Percentiles rank a stretch among this genome's conserved stretches.
These are phyloP conservation scores for Caenorhabditis virilis DNA, from an alignment of 2,888 invertebrate species.

Conservation along the genomic window DNA sequence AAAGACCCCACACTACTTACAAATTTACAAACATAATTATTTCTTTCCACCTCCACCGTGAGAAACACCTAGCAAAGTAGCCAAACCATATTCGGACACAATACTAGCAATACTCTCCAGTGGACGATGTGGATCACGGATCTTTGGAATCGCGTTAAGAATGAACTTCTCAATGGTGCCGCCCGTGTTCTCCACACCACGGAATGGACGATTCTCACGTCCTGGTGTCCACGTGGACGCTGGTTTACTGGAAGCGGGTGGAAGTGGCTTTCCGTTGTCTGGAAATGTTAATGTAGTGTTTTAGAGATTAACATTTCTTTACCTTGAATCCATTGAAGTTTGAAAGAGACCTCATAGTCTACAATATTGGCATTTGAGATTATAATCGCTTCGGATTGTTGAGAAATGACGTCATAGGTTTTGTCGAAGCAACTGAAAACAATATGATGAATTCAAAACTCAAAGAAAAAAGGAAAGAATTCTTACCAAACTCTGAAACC, in stretches of 20 bases:
- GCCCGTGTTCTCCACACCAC: conserved; percentile 55
- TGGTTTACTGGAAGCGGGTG: conserved; percentile 46
- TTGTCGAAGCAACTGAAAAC: conserved; percentile 58
- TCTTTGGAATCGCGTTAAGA: conserved; percentile 61
- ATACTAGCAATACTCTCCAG: conserved; percentile 50
- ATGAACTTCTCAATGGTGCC: conserved; percentile 67
- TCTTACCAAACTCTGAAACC: conserved; percentile 64
- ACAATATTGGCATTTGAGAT: conserved; percentile 51
- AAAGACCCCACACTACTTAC: too few relatives aligned
- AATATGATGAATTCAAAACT: not conserved
- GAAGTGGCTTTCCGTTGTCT: conserved; percentile 36
- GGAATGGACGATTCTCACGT: conserved; percentile 62
- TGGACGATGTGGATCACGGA: conserved; percentile 48
- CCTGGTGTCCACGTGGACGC: conserved; percentile 64
- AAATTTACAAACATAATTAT: conserved; percentile 7
- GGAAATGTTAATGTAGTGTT: conserved; percentile 1
- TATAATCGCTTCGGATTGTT: conserved; percentile 62
- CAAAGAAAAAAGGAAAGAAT: not conserved
- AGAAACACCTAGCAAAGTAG: conserved; percentile 42
- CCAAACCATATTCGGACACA: conserved; percentile 47
- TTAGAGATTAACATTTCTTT: too few relatives aligned
- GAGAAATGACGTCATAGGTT: conserved; percentile 58
- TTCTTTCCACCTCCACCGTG: conserved; percentile 32
- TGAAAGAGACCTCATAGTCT: conserved; percentile 41
- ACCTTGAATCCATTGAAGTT: conserved; percentile 36